Evolutionary conservation across 2,113 vertebrate genomes (phyloP).

Genomic region (Propithecus coquereli): DNA sequence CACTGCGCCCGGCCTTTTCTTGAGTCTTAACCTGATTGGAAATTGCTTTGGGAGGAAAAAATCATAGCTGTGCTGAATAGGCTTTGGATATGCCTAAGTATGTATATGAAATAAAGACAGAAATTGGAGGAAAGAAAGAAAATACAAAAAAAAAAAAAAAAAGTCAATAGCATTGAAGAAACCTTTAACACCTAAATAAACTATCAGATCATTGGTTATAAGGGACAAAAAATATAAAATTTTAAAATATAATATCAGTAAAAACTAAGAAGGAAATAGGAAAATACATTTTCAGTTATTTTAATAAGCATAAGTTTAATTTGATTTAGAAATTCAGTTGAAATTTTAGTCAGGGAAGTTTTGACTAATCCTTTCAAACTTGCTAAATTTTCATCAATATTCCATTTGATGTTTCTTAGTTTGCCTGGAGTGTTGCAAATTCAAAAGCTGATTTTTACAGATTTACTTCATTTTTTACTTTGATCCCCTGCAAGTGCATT

Average conservation of each 20-base stretch:
- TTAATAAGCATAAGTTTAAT: neutral
- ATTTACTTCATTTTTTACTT: conserved; percentile 43
- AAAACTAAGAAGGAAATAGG: neutral
- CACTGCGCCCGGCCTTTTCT: too few relatives aligned
- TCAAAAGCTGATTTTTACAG: conserved; percentile 28
- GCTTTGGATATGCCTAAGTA: neutral
- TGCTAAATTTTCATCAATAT: conserved; percentile 23
- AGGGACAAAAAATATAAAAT: neutral
- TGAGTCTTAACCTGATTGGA: neutral
- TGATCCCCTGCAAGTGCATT: neutral
- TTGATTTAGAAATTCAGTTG: conserved; percentile 5
- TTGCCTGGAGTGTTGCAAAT: conserved; percentile 15
- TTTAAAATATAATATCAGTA: neutral
- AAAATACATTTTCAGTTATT: neutral
- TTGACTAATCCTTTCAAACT: conserved; percentile 45
- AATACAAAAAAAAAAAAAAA: neutral
- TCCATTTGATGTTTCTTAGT: conserved; percentile 7
- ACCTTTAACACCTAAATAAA: neutral
- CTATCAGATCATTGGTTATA: neutral
- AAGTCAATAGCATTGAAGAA: neutral
- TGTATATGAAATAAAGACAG: neutral
- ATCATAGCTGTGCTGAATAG: neutral
- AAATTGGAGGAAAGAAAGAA: neutral
- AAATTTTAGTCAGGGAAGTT: conserved; percentile 13
- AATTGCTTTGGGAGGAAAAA: neutral